These are phyloP conservation scores for Proterorhinus semilunaris DNA, from an alignment of 2,113 vertebrate genomes.

Conservation along the genomic window DNA sequence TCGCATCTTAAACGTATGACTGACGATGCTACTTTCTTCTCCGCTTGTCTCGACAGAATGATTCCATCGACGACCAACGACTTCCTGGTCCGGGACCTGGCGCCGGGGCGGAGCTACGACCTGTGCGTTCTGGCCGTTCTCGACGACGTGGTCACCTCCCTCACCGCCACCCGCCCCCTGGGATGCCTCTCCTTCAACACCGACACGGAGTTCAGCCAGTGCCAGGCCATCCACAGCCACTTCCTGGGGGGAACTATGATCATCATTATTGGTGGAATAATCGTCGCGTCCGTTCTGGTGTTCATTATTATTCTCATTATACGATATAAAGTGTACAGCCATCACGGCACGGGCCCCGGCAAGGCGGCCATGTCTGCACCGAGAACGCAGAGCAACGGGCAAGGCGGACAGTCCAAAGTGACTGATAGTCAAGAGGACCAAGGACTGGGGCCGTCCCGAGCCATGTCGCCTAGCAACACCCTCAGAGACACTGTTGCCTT, in stretches of 20 bases:
- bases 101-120: constrained; percentile 86
- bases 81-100: constrained; percentile 89
- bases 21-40: not conserved
- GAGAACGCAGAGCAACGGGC: constrained; percentile 79
- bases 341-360: constrained; percentile 75
- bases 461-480: constrained; percentile 60
- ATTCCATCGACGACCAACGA: constrained; percentile 88
- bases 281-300: constrained; percentile 91
- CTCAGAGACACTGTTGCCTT: constrained; percentile 75
- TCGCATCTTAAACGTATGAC: not conserved
- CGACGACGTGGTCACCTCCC: constrained; percentile 79
- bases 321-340: constrained; percentile 89
- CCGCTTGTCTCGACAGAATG: constrained; percentile 79
- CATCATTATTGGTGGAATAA: constrained; percentile 94
- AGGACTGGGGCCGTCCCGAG: constrained; percentile 43
- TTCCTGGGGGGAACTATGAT: constrained; percentile 95
- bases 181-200: constrained; percentile 88
- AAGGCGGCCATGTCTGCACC: constrained; percentile 72
- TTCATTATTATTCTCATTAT: constrained; percentile 95
- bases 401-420: constrained; percentile 74
- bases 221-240: constrained; percentile 85
- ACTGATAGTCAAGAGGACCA: constrained; percentile 72
- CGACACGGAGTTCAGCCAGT: constrained; percentile 80
- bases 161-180: constrained; percentile 84
- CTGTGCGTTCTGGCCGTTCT: constrained; percentile 90